phyloP scores from a whole-genome alignment of 2,888 invertebrate genomes.

The Xanthia togata region DNA sequence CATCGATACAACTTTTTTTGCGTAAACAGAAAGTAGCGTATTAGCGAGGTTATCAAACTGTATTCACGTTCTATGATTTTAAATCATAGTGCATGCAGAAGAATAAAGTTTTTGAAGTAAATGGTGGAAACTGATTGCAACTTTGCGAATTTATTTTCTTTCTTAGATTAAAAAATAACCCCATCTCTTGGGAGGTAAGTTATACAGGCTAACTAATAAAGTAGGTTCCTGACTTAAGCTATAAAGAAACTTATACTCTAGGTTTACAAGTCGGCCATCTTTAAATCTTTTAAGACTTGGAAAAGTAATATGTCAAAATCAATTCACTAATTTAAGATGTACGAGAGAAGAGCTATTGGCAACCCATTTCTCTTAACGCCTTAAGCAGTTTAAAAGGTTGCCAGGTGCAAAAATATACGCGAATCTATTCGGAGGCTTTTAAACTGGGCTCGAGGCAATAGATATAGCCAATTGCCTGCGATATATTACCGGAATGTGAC shows the following conservation, averaged over 20 bases:
- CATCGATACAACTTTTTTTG: constrained; percentile 9
- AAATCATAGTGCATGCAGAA: neutral
- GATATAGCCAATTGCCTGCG: constrained; percentile 56
- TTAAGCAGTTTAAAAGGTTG: constrained; percentile 43
- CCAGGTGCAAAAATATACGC: constrained; percentile 58
- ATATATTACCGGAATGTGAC: constrained; percentile 59
- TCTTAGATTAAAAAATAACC: constrained; percentile 34
- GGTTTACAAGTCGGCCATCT: neutral
- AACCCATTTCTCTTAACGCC: constrained; percentile 34
- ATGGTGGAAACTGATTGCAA: constrained; percentile 14
- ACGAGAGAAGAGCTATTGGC: constrained; percentile 23
- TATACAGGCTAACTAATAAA: constrained; percentile 2
- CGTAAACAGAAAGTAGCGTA: neutral
- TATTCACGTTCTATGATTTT: neutral
- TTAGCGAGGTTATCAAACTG: neutral
- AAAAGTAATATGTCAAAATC: constrained; percentile 16
- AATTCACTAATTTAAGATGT: constrained; percentile 5
- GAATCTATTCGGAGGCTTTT: constrained; percentile 42
- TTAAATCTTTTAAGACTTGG: neutral
- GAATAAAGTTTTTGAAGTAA: constrained; percentile 1
- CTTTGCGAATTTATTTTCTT: constrained; percentile 23
- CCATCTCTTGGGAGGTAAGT: constrained; percentile 23
- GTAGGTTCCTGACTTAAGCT: neutral
- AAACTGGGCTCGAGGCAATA: constrained; percentile 42
- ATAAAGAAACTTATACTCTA: neutral